Evolutionary conservation across 2,888 invertebrate species (phyloP).

Genomic region (Tachina fera): DNA sequence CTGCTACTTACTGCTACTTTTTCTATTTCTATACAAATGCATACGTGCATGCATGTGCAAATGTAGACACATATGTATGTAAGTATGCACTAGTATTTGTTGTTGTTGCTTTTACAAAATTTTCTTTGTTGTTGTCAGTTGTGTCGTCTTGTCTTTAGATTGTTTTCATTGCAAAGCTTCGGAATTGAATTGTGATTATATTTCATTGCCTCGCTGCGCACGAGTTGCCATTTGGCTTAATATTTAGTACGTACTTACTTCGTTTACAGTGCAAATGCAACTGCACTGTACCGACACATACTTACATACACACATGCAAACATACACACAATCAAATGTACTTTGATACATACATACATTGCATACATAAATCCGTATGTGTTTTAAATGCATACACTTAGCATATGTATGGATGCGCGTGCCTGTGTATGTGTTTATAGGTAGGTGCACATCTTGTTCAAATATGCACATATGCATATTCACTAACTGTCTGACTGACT

Average conservation of each 20-base stretch:
- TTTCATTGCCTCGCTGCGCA: conserved; percentile 74
- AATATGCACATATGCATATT: conserved; percentile 24
- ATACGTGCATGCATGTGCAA: not conserved
- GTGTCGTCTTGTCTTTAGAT: conserved; percentile 61
- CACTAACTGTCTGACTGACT: conserved; percentile 25
- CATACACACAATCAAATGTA: not conserved
- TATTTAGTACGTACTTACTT: conserved; percentile 49
- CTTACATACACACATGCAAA: not conserved
- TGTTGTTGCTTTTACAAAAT: conserved; percentile 37
- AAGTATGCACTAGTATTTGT: conserved; percentile 11
- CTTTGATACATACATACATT: not conserved
- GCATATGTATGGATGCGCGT: not conserved
- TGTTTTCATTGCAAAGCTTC: conserved; percentile 58
- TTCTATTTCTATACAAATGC: conserved; percentile 27
- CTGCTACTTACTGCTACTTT: conserved; percentile 55
- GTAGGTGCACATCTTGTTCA: conserved; percentile 30
- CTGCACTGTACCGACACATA: conserved; percentile 26
- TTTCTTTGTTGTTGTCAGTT: conserved; percentile 53
- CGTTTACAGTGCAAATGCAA: conserved; percentile 40
- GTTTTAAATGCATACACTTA: conserved; percentile 5
- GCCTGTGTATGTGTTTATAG: not conserved
- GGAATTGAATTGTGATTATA: conserved; percentile 73
- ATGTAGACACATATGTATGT: conserved; percentile 30
- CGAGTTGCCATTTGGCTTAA: conserved; percentile 73
- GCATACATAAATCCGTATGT: conserved; percentile 2